Evolutionary conservation across 2,113 vertebrate species (phyloP), one percentile per base, ranked within the genome.

Genomic region (Seriola dumerili): DNA sequence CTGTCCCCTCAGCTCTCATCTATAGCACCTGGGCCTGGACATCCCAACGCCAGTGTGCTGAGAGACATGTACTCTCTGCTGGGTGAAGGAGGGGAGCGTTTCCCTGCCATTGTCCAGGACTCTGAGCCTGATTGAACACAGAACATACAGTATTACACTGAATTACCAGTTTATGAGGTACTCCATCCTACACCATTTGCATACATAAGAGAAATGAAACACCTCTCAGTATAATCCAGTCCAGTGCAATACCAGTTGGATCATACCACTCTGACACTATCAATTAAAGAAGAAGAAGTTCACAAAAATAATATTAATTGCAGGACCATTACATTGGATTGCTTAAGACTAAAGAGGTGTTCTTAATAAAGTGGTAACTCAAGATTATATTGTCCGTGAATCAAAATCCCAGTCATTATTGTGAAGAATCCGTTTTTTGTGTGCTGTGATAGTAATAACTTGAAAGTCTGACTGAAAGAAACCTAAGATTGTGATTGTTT

Each of bases 101-200:
- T 98, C 90, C 96, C 97, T 1, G 94, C 95, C 1, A 71, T 97
- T 57, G 94, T 99, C 38, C 91, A 88, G 14, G 98, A 99, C 0
- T 93, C 95, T 38, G 94, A 97, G 63, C 65, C 87, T 2, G 93
- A 95, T 42, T 96, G 89, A 87, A 23, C 17, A 40, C 65, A 66
- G 38, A 81, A 62, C 25, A 42, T 36, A 34, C 55, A 21, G 23
- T 61, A 25, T 59, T 70, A 52, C 65, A 69, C 2, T 8, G 40
- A 69, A 21, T 13, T 68, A 46, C 29, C 38, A 69, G 44, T 78
- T 42, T 11, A 74, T 65, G 8, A 63, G 55, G 2, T 62, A 29
- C 29, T 40, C 4, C 44, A 48, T 66, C 1, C 6, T n/a, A 9
- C 58, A 17, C 40, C 4, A 38, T 40, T 54, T 16, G 12, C 2